Evolutionary conservation across 2,888 invertebrate genomes (phyloP).

Genomic region (Sarcophaga variegata): DNA sequence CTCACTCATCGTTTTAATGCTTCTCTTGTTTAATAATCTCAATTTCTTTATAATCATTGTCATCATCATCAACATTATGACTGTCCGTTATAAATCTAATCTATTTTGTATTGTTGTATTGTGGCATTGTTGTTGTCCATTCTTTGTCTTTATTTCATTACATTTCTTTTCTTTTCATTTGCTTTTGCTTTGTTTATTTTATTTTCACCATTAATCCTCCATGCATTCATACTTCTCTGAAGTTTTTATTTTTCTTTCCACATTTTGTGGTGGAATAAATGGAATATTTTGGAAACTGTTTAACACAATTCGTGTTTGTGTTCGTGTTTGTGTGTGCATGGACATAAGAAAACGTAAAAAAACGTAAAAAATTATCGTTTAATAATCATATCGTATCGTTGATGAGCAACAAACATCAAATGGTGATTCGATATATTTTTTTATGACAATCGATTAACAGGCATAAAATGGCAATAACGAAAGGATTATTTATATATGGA

Average conservation of each 20-base stretch:
- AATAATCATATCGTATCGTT: not conserved
- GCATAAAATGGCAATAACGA: not conserved
- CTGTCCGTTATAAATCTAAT: slow-evolving; percentile 51
- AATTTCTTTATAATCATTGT: too few relatives aligned
- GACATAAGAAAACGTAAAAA: not conserved
- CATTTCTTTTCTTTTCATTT: not conserved
- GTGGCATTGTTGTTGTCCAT: not conserved
- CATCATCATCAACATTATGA: slow-evolving; percentile 30
- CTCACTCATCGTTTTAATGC: too few relatives aligned
- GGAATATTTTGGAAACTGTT: not conserved
- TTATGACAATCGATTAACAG: not conserved
- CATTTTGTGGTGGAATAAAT: slow-evolving; percentile 14
- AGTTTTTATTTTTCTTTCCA: slow-evolving; percentile 9
- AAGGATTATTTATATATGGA: not conserved
- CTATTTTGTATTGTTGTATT: slow-evolving; percentile 6
- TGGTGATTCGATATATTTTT: not conserved
- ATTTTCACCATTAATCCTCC: slow-evolving; percentile 31
- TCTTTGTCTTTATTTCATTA: not conserved
- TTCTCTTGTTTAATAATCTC: too few relatives aligned
- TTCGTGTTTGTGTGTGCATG: not conserved
- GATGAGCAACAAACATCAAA: too few relatives aligned
- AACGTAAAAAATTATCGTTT: not conserved
- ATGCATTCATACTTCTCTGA: too few relatives aligned
- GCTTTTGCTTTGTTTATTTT: slow-evolving; percentile 19
- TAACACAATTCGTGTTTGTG: not conserved